These are phyloP conservation scores for Acholoe squamosa DNA, from an alignment of 2,888 invertebrate genomes.

Conservation along the genomic window DNA sequence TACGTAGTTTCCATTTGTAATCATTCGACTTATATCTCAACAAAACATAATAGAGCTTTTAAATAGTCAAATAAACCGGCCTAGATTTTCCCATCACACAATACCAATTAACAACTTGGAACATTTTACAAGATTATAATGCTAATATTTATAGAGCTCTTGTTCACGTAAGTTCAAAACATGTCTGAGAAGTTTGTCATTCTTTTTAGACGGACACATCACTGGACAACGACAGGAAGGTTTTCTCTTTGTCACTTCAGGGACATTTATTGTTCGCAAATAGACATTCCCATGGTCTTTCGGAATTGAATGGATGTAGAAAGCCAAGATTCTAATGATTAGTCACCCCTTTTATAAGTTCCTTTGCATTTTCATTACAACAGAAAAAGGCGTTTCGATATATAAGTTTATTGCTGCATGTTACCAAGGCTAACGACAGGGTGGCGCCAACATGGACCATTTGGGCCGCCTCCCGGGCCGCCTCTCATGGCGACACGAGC, in stretches of 20 bases:
- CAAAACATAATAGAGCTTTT: no score
- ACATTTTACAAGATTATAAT: no score
- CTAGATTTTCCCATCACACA: no score
- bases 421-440: conserved; percentile 15
- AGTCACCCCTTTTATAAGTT: not conserved
- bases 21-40: no score
- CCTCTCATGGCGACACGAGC: not conserved
- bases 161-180: no score
- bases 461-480: not conserved
- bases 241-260: not conserved
- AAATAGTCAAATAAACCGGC: no score
- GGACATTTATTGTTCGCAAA: not conserved
- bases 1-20: no score
- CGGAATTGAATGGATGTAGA: not conserved
- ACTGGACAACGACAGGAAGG: not conserved
- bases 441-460: not conserved
- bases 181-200: no score
- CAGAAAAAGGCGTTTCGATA: conserved; percentile 18
- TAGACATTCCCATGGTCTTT: not conserved
- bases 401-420: conserved; percentile 21
- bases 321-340: not conserved
- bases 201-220: not conserved
- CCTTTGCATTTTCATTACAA: not conserved
- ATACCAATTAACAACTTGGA: no score
- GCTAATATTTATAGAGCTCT: no score